A percentile compares a stretch with the other conserved stretches of the same genome.
Evolutionary conservation across 2,113 vertebrate species (phyloP).

Genomic region (Sapajus apella): DNA sequence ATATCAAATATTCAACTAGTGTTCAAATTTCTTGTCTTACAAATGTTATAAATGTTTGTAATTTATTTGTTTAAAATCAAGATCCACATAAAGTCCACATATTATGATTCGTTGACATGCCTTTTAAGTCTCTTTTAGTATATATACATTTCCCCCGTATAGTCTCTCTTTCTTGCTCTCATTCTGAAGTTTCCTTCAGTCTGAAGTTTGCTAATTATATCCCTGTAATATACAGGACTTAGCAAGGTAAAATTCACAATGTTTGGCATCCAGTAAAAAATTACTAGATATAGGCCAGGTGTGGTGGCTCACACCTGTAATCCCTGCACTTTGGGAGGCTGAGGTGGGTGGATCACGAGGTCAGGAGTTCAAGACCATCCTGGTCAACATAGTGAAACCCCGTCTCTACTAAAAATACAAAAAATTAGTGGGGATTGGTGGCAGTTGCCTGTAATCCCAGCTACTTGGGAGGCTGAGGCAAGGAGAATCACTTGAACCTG

Average conservation of each 20-base stretch:
- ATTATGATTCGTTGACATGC: not conserved
- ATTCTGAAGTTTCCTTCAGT: not conserved
- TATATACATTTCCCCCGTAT: not conserved
- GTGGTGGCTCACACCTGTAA: too few species aligned
- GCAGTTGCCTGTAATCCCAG: too few species aligned
- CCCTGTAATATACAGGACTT: not conserved
- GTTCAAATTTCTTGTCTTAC: not conserved
- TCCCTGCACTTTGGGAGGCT: too few species aligned
- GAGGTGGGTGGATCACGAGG: too few species aligned
- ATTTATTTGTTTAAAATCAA: not conserved
- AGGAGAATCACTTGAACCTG: too few species aligned
- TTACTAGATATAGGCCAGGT: too few species aligned
- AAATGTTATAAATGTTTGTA: slow-evolving; percentile 15
- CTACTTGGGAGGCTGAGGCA: too few species aligned
- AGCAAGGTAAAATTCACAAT: not conserved
- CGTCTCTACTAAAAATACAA: too few species aligned
- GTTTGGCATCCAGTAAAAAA: not conserved
- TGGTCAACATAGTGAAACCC: too few species aligned
- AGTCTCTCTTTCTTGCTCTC: not conserved
- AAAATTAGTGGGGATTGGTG: too few species aligned
- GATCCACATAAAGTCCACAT: not conserved
- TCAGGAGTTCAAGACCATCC: too few species aligned
- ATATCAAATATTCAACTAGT: not conserved
- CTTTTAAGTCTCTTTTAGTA: not conserved
- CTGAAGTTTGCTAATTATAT: not conserved